These are phyloP conservation scores for Atherinomorus stipes DNA, from an alignment of 2,113 vertebrate species.

Conservation along the genomic window DNA sequence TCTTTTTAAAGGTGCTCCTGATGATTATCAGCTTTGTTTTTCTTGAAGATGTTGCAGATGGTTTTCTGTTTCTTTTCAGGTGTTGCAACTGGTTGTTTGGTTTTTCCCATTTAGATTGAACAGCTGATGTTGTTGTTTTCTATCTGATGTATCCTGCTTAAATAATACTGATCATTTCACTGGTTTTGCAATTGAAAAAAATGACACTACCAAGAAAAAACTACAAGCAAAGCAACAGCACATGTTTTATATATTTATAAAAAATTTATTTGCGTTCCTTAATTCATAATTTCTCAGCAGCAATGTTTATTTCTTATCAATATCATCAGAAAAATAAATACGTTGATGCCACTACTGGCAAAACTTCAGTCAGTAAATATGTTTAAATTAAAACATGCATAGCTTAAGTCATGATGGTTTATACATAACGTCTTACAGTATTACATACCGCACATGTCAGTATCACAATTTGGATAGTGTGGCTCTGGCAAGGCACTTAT, in stretches of 20 bases:
- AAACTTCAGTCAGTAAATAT: slow-evolving; percentile 25
- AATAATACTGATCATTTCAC: too few relatives aligned
- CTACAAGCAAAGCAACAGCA: not conserved
- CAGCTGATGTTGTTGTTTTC: too few relatives aligned
- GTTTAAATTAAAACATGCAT: slow-evolving; percentile 35
- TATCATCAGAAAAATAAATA: slow-evolving; percentile 66
- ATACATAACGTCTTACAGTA: slow-evolving; percentile 24
- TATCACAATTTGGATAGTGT: slow-evolving; percentile 30
- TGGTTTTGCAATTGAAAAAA: not conserved
- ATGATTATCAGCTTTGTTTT: too few relatives aligned
- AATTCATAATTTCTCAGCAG: slow-evolving; percentile 46
- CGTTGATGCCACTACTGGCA: slow-evolving; percentile 17
- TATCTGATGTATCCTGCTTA: too few relatives aligned
- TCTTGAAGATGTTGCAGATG: too few relatives aligned
- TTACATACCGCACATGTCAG: slow-evolving; percentile 12
- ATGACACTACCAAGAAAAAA: not conserved
- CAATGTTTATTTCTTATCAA: slow-evolving; percentile 14
- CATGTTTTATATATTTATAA: slow-evolving; percentile 10
- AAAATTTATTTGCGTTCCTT: slow-evolving; percentile 40
- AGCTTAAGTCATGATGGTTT: slow-evolving; percentile 24
- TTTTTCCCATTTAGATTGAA: too few relatives aligned
- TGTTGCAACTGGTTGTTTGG: too few relatives aligned
- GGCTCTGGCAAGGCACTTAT: slow-evolving; percentile 39
- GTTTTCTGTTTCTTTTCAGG: too few relatives aligned
- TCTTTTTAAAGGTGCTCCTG: too few relatives aligned